Evolutionary conservation across 2,888 invertebrate species (phyloP), one percentile per base, ranked within the genome.

Genomic region (Thalpophila matura): DNA sequence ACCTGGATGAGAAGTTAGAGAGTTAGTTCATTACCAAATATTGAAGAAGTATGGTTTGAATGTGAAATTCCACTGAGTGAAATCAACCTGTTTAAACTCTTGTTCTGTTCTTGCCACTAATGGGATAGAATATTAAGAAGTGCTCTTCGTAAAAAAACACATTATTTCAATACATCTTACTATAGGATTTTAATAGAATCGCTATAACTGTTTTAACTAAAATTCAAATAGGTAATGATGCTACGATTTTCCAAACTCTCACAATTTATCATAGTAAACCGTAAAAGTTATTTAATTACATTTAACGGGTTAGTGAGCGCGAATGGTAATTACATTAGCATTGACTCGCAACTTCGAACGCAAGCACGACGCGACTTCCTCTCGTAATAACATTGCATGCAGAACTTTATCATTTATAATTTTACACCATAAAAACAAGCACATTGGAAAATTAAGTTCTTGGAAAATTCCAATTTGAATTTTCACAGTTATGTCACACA

Each of bases 1-100:
- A 96, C 76, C 95, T 96, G 72, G 3, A 43, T 14, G 20, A 27
- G 5, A 12, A 12, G 43, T 18, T 22, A 0, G 42, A 7, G 7
- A 27, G 3, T 50, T 42, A n/a, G 27, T 26, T 12, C 2, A 18
- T n/a, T 24, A 50, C 3, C 10, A 1, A 1, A 6, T 1, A 10
- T 1, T 16, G 2, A 16, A 24, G 9, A 2, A 0, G 5, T 33
- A 5, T n/a, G n/a, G n/a, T n/a, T n/a, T n/a, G 4, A 33, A 12
- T 12, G 14, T 5, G 1, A 14, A 14, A 14, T n/a, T n/a, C n/a
- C 4, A n/a, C 12, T 29, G 29, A 10, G 1, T 9, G 1, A 29
- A 29, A 14, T 2, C 5, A 14, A 3, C 4, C 12, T 5, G 33
- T 3, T n/a, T 14, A n/a, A 26, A 14, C 7, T 14, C n/a, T 10